Base-by-base conservation (phyloP, 2,113 vertebrate genomes). In the Bucco capensis region DNA sequence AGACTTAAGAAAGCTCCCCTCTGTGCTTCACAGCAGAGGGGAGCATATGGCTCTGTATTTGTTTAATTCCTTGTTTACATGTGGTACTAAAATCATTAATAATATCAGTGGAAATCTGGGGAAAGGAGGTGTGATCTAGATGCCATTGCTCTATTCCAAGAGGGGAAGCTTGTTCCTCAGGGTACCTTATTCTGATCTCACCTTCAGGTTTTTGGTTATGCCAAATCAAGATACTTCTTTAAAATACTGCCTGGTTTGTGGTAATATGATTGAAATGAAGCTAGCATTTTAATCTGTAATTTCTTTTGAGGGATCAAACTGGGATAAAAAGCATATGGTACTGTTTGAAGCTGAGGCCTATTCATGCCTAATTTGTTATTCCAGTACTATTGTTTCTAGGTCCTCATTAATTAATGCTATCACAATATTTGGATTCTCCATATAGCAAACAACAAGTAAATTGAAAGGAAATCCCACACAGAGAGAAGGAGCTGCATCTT, bases 101-200 rank as follows among this genome's bases (percentile, higher is more conserved):
- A 81, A 75, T 42, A 78, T 31, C 25, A 47, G 14, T 1, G 5
- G 24, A 54, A 53, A 40, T 69, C 3, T 71, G 14, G 37, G 27
- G 64, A 60, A 74, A 77, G 21, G 16, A 67, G 28, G 12, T 8
- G 8, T 90, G 47, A 86, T 56, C 11, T 33, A 53, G 19, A 30
- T 78, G 60, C 23, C 2, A 1, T 21, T 61, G 8, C 13, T 57
- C 2, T 31, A 25, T 70, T 51, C 30, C 24, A 44, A 19, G 25
- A 79, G 21, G 42, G 5, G 7, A 67, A 71, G 6, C 2, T 44
- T 42, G 12, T 49, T 27, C 49, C 57, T 69, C 0, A 0, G 14
- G 4, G 19, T 24, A 53, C 8, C 12, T 77, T 44, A 86, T 25
- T 67, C 35, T 86, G 12, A 80, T 74, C 38, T 74, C 22, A 66